A percentile compares a stretch with the other conserved stretches of the same genome.
Conservation (phyloP, 2,888 invertebrate species). For the Pollenia angustigena region DNA sequence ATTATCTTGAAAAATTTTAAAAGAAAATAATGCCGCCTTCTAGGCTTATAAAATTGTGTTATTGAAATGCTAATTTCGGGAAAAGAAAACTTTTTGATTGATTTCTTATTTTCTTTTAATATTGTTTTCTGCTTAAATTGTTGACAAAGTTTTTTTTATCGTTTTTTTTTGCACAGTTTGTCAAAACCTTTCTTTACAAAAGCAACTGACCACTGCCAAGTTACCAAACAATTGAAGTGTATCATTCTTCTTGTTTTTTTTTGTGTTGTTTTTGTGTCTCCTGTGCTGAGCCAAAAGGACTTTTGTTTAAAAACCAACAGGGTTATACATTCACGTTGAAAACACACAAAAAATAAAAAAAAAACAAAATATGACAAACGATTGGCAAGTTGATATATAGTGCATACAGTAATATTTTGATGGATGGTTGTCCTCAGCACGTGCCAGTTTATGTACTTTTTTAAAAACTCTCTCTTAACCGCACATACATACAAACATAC, state of each 20-base stretch:
- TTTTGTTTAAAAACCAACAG: neutral
- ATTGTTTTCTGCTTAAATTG: neutral
- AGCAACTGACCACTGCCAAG: constrained; percentile 46
- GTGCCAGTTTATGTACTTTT: constrained; percentile 21
- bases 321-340: neutral
- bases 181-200: constrained; percentile 25
- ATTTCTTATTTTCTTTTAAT: constrained; percentile 14
- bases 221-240: constrained; percentile 34
- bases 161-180: constrained; percentile 36
- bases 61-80: neutral
- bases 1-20: constrained; percentile 1
- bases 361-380: constrained; percentile 55
- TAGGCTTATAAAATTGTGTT: neutral
- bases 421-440: constrained; percentile 55
- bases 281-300: neutral
- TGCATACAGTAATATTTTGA: constrained; percentile 54
- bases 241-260: neutral
- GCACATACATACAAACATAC: neutral
- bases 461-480: neutral
- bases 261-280: neutral
- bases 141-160: constrained; percentile 7
- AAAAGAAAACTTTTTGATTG: constrained; percentile 1
- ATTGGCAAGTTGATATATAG: constrained; percentile 57
- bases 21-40: neutral
- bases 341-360: neutral